Evolutionary conservation across 2,888 invertebrate genomes (phyloP), one percentile per base, ranked within the genome.

Genomic region (Abrostola tripartita): DNA sequence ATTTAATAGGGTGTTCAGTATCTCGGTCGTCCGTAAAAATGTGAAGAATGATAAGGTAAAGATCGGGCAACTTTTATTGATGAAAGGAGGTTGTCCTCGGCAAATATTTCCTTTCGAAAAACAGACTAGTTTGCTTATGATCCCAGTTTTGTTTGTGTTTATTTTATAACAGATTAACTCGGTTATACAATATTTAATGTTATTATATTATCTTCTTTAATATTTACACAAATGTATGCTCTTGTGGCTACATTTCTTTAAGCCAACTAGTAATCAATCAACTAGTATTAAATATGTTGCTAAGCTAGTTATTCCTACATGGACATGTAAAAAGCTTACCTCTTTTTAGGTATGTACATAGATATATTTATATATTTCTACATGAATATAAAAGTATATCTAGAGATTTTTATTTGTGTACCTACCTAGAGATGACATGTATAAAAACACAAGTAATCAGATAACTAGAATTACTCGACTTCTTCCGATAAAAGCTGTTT

Each of bases 71-170:
- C 83, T 78, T 87, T 87, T 85, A 74, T 78, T 65, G 71, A 75
- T 69, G 71, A 74, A 74, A 78, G 75, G 52, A 76, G 81, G 80
- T 79, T 76, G 81, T 81, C 79, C 77, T 78, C 74, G 61, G 72
- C 82, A 88, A 87, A 87, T 86, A 86, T 86, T 88, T 83, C 71
- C 85, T 71, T 64, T 72, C 65, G 78, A 79, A 86, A 85, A 86
- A 83, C 81, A 79, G 79, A 58, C 63, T 42, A 40, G 56, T 53
- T 53, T 41, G 59, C 56, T 64, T 57, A 55, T 52, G 55, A 56
- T 63, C 54, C 52, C 51, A 55, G 14, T 52, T 58, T 58, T 63
- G 63, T 70, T 70, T 79, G 76, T 83, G 77, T 86, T 84, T 81
- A 77, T 79, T 82, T 83, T 82, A 65, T 61, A 53, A 56, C 51